Evolutionary conservation across 2,888 invertebrate genomes (phyloP).

Genomic region (Agrilus mali): DNA sequence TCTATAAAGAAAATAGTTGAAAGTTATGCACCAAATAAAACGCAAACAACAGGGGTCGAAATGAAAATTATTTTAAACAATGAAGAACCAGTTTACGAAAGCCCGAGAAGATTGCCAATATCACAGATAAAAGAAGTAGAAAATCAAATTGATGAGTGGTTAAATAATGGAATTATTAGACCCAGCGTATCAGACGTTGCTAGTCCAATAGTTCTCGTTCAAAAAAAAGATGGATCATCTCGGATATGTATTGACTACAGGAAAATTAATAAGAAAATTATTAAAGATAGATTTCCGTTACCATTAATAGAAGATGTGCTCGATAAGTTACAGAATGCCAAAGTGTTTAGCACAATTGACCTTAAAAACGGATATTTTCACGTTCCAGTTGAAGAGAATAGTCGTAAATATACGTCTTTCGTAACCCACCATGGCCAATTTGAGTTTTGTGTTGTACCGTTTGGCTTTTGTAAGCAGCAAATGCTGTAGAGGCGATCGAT

Average conservation of each 20-base stretch:
- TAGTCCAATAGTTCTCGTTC: conserved; percentile 20
- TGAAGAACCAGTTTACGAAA: conserved; percentile 18
- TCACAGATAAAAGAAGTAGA: conserved; percentile 19
- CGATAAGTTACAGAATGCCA: conserved; percentile 18
- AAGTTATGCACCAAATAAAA: conserved; percentile 15
- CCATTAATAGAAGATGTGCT: conserved; percentile 27
- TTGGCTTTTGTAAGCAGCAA: conserved; percentile 30
- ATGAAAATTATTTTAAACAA: conserved; percentile 21
- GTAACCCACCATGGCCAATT: conserved; percentile 26
- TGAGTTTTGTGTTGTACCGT: conserved; percentile 29
- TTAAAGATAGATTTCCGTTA: conserved; percentile 21
- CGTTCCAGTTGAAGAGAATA: conserved; percentile 18
- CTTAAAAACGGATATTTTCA: conserved; percentile 28
- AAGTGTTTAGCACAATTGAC: conserved; percentile 20
- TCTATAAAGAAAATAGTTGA: conserved; percentile 10
- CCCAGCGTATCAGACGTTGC: conserved; percentile 23
- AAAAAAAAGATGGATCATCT: conserved; percentile 17
- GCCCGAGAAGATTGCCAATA: conserved; percentile 16
- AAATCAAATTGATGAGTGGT: conserved; percentile 21
- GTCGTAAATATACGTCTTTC: conserved; percentile 26
- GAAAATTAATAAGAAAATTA: conserved; percentile 23
- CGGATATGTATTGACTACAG: conserved; percentile 29
- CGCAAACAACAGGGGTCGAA: conserved; percentile 14
- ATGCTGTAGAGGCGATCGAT: too few species aligned
- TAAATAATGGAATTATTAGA: too few species aligned